A percentile compares a stretch with the other conserved stretches of the same genome.
These are phyloP conservation scores for Caenorhabditis plicata DNA, from an alignment of 2,888 invertebrate genomes.

Conservation along the genomic window DNA sequence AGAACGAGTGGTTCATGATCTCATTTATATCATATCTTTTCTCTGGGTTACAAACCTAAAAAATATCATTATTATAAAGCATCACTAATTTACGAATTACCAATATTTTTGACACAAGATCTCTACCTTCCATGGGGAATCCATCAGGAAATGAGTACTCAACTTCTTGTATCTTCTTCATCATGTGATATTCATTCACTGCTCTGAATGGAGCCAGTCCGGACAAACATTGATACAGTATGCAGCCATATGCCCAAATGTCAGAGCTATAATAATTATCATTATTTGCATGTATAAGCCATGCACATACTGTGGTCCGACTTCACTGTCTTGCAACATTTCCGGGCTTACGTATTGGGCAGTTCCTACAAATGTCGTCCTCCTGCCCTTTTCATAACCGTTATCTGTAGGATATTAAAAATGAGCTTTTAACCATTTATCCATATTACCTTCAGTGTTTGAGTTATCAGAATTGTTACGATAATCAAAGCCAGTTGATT, in stretches of 20 bases:
- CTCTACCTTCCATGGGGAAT: conserved; percentile 82
- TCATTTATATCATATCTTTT: conserved; percentile 68
- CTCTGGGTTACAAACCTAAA: conserved; percentile 66
- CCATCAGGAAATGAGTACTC: conserved; percentile 90
- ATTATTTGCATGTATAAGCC: background rate
- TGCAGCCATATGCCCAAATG: conserved; percentile 86
- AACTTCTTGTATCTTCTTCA: conserved; percentile 86
- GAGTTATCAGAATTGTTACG: conserved; percentile 6
- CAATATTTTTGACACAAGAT: conserved; percentile 83
- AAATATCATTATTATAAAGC: too few species aligned
- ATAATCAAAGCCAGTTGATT: conserved; percentile 6
- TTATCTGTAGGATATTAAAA: conserved; percentile 15
- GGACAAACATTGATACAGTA: conserved; percentile 80
- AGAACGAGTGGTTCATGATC: conserved; percentile 84
- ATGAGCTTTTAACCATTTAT: background rate
- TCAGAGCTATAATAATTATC: conserved; percentile 73
- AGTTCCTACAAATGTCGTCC: conserved; percentile 84
- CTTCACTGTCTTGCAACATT: conserved; percentile 73
- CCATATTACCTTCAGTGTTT: background rate
- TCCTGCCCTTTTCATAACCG: conserved; percentile 4
- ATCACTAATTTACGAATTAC: conserved; percentile 62
- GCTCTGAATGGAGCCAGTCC: conserved; percentile 89
- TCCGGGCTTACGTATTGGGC: conserved; percentile 99
- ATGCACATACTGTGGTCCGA: conserved; percentile 46
- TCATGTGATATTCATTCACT: conserved; percentile 87